phyloP scores from a whole-genome alignment of 2,888 invertebrate genomes.

The Heliconius aoede region DNA sequence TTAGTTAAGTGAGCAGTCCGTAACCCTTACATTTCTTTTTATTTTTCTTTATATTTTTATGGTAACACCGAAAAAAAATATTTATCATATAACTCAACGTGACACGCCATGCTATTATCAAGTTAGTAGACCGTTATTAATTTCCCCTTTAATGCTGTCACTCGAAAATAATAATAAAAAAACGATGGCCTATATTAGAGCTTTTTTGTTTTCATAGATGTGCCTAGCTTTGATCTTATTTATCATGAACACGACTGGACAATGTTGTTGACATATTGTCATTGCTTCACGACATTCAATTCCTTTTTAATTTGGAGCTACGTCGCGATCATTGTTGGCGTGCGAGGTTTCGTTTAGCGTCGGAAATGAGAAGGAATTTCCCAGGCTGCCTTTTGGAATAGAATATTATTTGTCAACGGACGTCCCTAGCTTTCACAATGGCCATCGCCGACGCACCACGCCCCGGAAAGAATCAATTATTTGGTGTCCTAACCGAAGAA shows the following conservation, averaged over 20 bases:
- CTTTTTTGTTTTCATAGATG: constrained; percentile 7
- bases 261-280: constrained; percentile 69
- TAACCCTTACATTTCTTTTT: constrained; percentile 56
- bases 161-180: constrained; percentile 21
- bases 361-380: constrained; percentile 80
- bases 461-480: constrained; percentile 84
- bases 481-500: constrained; percentile 70
- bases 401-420: constrained; percentile 75
- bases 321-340: constrained; percentile 69
- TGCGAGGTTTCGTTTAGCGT: constrained; percentile 72
- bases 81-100: constrained; percentile 56
- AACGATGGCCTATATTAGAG: constrained; percentile 5
- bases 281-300: constrained; percentile 71
- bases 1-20: constrained; percentile 60
- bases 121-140: constrained; percentile 55
- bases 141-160: constrained; percentile 26
- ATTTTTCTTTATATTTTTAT: constrained; percentile 55
- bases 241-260: constrained; percentile 32
- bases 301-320: constrained; percentile 75
- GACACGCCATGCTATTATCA: constrained; percentile 65
- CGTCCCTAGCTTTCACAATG: constrained; percentile 65
- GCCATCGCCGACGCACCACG: constrained; percentile 64
- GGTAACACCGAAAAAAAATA: constrained; percentile 31
- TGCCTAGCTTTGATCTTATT: constrained; percentile 25
- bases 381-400: constrained; percentile 70